Evolutionary conservation across 2,113 vertebrate species (phyloP), one percentile per base, ranked within the genome.

Genomic region (Pelobates fuscus): DNA sequence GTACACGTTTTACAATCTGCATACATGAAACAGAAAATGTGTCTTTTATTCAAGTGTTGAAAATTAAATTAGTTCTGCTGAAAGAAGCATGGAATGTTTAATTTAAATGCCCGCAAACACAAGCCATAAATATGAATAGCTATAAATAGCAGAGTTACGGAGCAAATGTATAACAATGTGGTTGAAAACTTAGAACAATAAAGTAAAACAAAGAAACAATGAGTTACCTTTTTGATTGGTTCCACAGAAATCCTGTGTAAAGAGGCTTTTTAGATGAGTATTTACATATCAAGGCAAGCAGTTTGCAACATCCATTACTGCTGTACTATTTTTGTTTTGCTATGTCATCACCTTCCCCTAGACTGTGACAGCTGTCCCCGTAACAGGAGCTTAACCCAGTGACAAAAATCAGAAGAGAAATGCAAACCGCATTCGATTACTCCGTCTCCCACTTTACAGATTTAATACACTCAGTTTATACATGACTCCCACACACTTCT

Each of bases 311-410:
- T 61, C 37, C 64, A 68, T 67, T 60, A 64, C 65, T 46, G 52
- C 20, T 24, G 26, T n/a, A 67, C 73, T 77, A 77, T 77, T 77
- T 68, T 59, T 67, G 65, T 65, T 52, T 77, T 68, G 73, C 65
- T 77, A 61, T 77, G 73, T 77, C 73, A 77, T 68, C 65, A 68
- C 57, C 37, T 68, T 68, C 37, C 65, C 30, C 52, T 67, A 49
- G 64, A 68, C 73, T 61, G 64, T 61, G 65, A 76, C 73, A 77
- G 73, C 73, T 77, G 73, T 46, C 73, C 65, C 65, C 43, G 30
- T 60, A 77, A 77, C 55, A 68, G 65, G 26, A 17, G 41, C 21
- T 61, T 32, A 26, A 67, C 26, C 73, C 73, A 76, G 46, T 44
- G 29, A 66, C 62, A 59, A 61, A 52, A 32, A 32, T 6, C 62